phyloP scores from a whole-genome alignment of 2,113 vertebrate genomes.

The Dicentrarchus labrax region DNA sequence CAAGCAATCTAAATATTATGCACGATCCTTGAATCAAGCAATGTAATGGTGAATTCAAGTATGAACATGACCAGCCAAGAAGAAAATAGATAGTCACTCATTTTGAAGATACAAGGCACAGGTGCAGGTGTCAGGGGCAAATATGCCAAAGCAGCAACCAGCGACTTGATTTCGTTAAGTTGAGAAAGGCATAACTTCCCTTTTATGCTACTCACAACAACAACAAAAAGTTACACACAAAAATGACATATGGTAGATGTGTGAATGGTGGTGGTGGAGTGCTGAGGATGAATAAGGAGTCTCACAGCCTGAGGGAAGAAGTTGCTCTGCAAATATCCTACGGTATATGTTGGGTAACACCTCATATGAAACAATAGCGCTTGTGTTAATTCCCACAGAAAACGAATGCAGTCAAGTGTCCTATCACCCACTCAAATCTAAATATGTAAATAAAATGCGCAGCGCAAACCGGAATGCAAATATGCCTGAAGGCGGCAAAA shows the following conservation, averaged over 20 bases:
- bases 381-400: constrained; percentile 29
- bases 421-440: constrained; percentile 13
- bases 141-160: background rate
- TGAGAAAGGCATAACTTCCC: background rate
- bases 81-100: background rate
- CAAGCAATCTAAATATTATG: no score
- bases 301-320: no score
- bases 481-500: constrained; percentile 14
- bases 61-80: background rate
- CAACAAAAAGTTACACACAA: no score
- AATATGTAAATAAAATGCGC: constrained; percentile 34
- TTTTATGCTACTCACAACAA: no score
- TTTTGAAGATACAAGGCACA: background rate
- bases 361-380: constrained; percentile 4
- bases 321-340: background rate
- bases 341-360: accelerated
- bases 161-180: no score
- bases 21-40: background rate
- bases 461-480: background rate
- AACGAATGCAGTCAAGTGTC: background rate
- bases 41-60: background rate
- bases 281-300: no score
- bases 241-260: no score
- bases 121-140: background rate
- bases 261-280: no score